A percentile compares a stretch with the other conserved stretches of the same genome.
Evolutionary conservation across 2,888 invertebrate genomes (phyloP).

Genomic region (Polydrusus tereticollis): DNA sequence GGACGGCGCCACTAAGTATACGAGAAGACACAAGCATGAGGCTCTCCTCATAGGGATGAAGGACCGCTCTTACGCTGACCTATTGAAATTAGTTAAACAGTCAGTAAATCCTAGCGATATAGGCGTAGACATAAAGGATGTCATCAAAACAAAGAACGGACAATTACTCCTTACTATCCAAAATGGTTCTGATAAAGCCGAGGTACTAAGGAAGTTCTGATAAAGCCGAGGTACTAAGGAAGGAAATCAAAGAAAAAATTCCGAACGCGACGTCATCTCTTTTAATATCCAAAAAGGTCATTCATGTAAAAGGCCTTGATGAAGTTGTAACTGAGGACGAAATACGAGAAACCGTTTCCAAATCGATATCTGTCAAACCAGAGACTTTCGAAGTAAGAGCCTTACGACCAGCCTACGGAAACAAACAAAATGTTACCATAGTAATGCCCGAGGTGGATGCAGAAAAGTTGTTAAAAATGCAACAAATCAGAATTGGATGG

Average conservation of each 20-base stretch:
- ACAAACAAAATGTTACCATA: constrained; percentile 47
- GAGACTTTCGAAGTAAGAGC: too few species aligned
- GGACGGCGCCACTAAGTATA: not conserved
- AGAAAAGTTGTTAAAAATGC: constrained; percentile 10
- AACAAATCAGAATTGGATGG: constrained; percentile 37
- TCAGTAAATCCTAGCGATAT: not conserved
- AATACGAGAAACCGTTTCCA: constrained; percentile 11
- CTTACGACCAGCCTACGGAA: too few species aligned
- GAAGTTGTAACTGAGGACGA: constrained; percentile 27
- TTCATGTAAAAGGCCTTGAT: constrained; percentile 46
- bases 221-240: too few species aligned
- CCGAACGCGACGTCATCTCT: constrained; percentile 14
- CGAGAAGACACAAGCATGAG: not conserved
- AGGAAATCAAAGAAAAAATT: constrained; percentile 1
- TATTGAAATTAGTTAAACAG: not conserved
- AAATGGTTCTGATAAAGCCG: too few species aligned
- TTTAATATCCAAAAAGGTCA: constrained; percentile 21
- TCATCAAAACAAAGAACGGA: too few species aligned
- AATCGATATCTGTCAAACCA: constrained; percentile 11
- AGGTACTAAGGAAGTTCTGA: too few species aligned
- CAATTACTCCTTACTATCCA: too few species aligned
- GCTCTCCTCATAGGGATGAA: not conserved
- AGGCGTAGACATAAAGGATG: not conserved
- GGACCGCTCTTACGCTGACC: not conserved
- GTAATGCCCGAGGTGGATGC: constrained; percentile 26